Percentiles rank a stretch among this genome's conserved stretches.
Evolutionary conservation across 2,113 vertebrate genomes (phyloP).

Genomic region (Chaetura pelagica): DNA sequence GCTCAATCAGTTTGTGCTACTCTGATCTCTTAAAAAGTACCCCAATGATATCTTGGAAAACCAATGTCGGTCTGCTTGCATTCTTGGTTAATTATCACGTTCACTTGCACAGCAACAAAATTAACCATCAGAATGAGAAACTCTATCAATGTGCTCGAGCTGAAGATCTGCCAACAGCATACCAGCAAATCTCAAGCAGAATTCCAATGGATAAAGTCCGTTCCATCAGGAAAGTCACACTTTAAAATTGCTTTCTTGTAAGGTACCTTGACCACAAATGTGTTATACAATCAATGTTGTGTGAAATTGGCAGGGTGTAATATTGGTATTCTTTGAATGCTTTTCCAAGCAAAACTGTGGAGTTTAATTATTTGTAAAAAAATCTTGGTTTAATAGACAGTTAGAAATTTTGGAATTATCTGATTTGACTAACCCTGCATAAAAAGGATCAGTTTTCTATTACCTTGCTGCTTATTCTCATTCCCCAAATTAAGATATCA

Average conservation of each 20-base stretch:
- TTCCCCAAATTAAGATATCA: background rate
- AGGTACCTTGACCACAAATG: background rate
- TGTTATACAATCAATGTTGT: constrained; percentile 9
- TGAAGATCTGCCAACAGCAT: constrained; percentile 33
- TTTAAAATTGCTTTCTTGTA: constrained; percentile 10
- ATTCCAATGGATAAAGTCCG: background rate
- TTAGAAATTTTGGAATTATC: background rate
- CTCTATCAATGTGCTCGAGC: background rate
- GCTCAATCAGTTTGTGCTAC: background rate
- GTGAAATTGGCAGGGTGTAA: background rate
- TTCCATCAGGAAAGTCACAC: background rate
- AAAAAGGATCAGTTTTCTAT: background rate
- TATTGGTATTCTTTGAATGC: background rate
- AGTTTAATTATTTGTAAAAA: background rate
- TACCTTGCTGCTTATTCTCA: background rate
- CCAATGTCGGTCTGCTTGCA: background rate
- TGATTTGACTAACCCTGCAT: background rate
- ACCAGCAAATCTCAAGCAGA: constrained; percentile 15
- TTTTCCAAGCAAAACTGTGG: background rate
- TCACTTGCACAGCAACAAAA: background rate
- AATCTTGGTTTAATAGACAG: background rate
- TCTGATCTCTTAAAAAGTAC: background rate
- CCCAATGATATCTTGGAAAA: background rate
- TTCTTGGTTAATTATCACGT: constrained; percentile 4
- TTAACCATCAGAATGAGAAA: constrained; percentile 19